phyloP scores from a whole-genome alignment of 2,797 vertebrate genomes.

The Hyperoplus immaculatus region DNA sequence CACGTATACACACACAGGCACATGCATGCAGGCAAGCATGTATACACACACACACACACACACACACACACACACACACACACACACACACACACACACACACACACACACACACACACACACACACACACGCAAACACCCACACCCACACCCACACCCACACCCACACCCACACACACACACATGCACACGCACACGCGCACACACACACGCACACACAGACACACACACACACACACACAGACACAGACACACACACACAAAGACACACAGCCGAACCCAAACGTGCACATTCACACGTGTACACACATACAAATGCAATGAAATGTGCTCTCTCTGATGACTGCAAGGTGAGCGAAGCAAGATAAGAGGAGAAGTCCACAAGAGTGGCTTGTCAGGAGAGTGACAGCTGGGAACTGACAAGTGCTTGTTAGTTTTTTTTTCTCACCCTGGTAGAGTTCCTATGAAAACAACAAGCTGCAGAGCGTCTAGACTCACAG shows the following conservation, averaged over 20 bases:
- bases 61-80: conserved; percentile 50
- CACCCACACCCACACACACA: too few species aligned
- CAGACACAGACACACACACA: conserved; percentile 60
- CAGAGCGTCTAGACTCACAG: conserved; percentile 50
- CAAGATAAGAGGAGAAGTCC: conserved; percentile 87
- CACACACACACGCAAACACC: conserved; percentile 65
- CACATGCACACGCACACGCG: conserved; percentile 61
- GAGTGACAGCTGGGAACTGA: conserved; percentile 90
- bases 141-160: conserved; percentile 41
- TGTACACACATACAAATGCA: conserved; percentile 87
- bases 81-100: conserved; percentile 72
- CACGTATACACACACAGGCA: conserved; percentile 67
- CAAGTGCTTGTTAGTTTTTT: conserved; percentile 93
- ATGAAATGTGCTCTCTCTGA: conserved; percentile 84
- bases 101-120: conserved; percentile 69
- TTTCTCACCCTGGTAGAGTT: conserved; percentile 84
- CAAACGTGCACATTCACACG: conserved; percentile 75
- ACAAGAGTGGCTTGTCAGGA: conserved; percentile 91
- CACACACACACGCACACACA: conserved; percentile 77
- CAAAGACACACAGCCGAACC: conserved; percentile 68
- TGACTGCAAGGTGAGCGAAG: conserved; percentile 85
- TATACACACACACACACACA: conserved; percentile 64
- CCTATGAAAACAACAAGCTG: conserved; percentile 73
- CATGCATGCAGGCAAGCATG: conserved; percentile 66
- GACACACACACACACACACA: conserved; percentile 66